Conservation (phyloP, 2,888 invertebrate species). For the Drosophila borealis region DNA sequence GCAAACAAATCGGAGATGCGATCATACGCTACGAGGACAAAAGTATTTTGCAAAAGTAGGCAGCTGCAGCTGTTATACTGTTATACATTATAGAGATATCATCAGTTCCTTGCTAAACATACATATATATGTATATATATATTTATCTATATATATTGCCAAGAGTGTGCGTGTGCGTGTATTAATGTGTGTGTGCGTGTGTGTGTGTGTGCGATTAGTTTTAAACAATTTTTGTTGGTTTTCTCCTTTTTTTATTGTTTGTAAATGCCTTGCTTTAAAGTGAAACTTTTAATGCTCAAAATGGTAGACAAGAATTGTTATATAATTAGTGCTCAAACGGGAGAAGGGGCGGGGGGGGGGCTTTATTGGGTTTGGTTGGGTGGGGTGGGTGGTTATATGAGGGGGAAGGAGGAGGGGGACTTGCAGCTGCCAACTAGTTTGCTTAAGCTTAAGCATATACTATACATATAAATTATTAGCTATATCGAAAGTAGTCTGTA, state of each 20-base stretch:
- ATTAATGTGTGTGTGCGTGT: conserved; percentile 17
- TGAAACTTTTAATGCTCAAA: conserved; percentile 79
- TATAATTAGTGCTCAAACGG: conserved; percentile 29
- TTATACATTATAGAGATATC: conserved; percentile 33
- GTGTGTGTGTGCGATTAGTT: conserved; percentile 19
- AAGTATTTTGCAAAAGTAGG: conserved; percentile 82
- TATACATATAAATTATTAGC: background rate
- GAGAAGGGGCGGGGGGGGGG: background rate
- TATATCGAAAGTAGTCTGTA: conserved; percentile 24
- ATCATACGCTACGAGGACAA: conserved; percentile 84
- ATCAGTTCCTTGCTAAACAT: conserved; percentile 65
- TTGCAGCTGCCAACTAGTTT: conserved; percentile 56
- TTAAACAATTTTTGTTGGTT: conserved; percentile 37
- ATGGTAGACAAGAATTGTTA: conserved; percentile 55
- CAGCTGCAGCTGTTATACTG: conserved; percentile 9
- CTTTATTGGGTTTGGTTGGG: background rate
- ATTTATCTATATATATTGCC: conserved; percentile 13
- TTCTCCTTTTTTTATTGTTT: conserved; percentile 12
- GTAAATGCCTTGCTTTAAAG: conserved; percentile 65
- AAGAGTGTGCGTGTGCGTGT: conserved; percentile 11
- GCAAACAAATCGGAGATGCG: conserved; percentile 85
- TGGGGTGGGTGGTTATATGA: too few species aligned
- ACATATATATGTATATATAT: conserved; percentile 42
- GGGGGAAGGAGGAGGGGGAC: conserved; percentile 8
- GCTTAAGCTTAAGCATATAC: conserved; percentile 29